A percentile compares a stretch with the other conserved stretches of the same genome.
Conservation (phyloP, 2,888 invertebrate genomes). For the Drosophila infuscata region DNA sequence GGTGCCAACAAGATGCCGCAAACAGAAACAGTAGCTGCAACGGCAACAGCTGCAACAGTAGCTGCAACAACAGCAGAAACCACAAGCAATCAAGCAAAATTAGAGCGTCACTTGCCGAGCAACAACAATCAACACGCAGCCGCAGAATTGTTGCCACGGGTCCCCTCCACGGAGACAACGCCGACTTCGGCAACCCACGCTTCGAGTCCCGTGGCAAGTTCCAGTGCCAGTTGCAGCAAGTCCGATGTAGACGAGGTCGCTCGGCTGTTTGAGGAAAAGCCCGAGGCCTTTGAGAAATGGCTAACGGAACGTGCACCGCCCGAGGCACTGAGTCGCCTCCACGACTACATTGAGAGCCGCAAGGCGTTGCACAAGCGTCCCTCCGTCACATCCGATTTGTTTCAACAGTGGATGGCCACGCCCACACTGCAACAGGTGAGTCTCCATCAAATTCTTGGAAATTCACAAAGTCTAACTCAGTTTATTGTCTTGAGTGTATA, state of each 20-base stretch:
- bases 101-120: slow-evolving; percentile 62
- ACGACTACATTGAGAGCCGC: slow-evolving; percentile 87
- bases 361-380: slow-evolving; percentile 87
- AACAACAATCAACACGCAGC: slow-evolving; percentile 63
- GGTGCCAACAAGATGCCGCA: slow-evolving; percentile 62
- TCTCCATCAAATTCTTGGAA: slow-evolving; percentile 6
- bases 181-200: slow-evolving; percentile 23
- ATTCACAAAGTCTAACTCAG: neutral
- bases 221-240: slow-evolving; percentile 19
- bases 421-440: slow-evolving; percentile 89
- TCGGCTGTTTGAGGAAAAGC: slow-evolving; percentile 87
- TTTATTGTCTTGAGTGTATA: neutral
- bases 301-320: slow-evolving; percentile 90
- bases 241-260: slow-evolving; percentile 84
- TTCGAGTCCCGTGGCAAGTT: neutral
- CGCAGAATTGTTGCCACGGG: slow-evolving; percentile 39
- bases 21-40: slow-evolving; percentile 21
- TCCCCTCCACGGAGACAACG: slow-evolving; percentile 25
- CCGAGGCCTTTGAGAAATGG: slow-evolving; percentile 91
- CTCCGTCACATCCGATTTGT: slow-evolving; percentile 93
- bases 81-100: slow-evolving; percentile 58
- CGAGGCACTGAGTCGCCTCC: slow-evolving; percentile 88
- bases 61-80: slow-evolving; percentile 28
- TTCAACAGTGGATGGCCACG: slow-evolving; percentile 93
- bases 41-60: slow-evolving; percentile 15